Conservation (phyloP, 2,113 vertebrate species). For the Manacus vitellinus region DNA sequence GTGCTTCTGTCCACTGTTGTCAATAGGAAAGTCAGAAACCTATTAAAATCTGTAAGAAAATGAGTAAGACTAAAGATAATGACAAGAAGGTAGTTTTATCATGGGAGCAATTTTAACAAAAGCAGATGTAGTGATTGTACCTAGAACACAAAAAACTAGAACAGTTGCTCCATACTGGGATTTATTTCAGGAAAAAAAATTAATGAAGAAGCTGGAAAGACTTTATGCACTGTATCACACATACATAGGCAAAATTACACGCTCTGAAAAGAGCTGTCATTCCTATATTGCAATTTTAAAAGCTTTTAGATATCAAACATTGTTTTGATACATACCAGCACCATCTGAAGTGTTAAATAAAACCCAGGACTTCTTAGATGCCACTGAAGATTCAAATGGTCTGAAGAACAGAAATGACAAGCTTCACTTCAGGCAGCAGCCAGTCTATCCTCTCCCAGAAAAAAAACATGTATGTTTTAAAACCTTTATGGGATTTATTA, state of each 20-base stretch:
- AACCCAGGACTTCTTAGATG: background rate
- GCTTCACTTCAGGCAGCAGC: background rate
- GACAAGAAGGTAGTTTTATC: background rate
- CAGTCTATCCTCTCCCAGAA: background rate
- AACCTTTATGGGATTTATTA: background rate
- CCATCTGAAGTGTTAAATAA: background rate
- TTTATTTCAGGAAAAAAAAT: background rate
- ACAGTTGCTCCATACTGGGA: background rate
- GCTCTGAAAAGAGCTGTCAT: background rate
- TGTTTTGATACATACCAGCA: background rate
- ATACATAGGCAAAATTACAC: background rate
- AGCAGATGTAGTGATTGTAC: background rate
- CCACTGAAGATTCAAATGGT: background rate
- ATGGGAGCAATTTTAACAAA: background rate
- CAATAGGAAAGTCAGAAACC: background rate
- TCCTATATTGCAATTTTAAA: background rate
- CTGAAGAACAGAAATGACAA: background rate
- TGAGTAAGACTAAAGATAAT: background rate
- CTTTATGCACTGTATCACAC: background rate
- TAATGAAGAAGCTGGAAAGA: background rate
- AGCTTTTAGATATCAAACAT: background rate
- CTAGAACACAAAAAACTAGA: background rate
- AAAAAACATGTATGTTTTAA: background rate
- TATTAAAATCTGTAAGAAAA: background rate
- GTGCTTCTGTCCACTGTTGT: background rate